Base-by-base conservation (phyloP, 2,888 invertebrate genomes). In the Nebria salina region DNA sequence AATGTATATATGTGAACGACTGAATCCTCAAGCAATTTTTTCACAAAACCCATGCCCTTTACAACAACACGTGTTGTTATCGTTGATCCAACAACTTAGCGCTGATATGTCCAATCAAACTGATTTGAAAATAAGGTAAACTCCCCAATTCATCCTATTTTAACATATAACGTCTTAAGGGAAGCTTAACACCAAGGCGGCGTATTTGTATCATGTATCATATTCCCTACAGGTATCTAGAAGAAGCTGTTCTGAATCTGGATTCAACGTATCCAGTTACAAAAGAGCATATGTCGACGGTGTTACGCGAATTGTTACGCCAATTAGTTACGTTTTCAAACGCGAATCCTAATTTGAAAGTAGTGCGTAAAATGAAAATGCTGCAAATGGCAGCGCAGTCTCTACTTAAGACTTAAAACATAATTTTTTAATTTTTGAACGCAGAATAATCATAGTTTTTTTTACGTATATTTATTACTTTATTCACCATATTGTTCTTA, bases 71-170 rank as follows among this genome's bases (percentile, higher is more conserved):
- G 97, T 98, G 82, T 91, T 98, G 83, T 91, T 99, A 76, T 97
- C 98, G 2, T 92, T 99, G 42, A 95, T 99, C 85, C 98, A 98
- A 87, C 98, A 98, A 89, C 92, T 98, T 25, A 95, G 97, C 20
- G 95, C 96, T 0, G 98, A 98, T 87, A 93, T 98, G 90, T 91
- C 92, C 83, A 93, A 94, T 83, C 94, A 97, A 85, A 96, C 96
- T 11, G 95, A 95, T 86, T 90, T 95, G 20, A 97, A 96, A 89
- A 92, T 94, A 85, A 94, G 92, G 96, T 96, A 89, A 89, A 89
- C 85, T 20, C 7, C 13, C 7, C 13, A 68, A 34, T 2, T 13
- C 20, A 65, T 42, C 15, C 34, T 34, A 34, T 5, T 34, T 34
- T 34, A 34, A 34, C 4, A n/a, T 26, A 73, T 26, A 73, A 42